Base-by-base conservation (phyloP, 2,888 invertebrate species). In the Thecocarcelia acutangulata region DNA sequence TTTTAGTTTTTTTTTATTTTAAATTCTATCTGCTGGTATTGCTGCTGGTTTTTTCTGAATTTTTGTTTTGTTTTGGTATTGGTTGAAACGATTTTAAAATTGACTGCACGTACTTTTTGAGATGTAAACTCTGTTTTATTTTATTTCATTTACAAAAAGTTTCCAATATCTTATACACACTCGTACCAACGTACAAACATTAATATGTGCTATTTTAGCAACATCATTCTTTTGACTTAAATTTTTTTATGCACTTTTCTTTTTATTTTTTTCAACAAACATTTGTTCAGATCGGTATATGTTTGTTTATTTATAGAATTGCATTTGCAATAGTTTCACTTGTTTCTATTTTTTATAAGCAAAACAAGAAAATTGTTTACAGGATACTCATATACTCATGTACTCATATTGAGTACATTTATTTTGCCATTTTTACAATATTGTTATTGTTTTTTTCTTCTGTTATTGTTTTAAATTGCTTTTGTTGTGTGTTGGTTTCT, bases 31-130 rank as follows among this genome's bases (percentile, higher is more conserved):
- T 70, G 48, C 40, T 58, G 15, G 2, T 33, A 17, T 13, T 54
- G 21, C 44, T 56, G 48, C 17, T 61, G 54, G 21, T 44, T 56
- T 46, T 63, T 13, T 59, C 50, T 56, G n/a, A n/a, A n/a, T 9
- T 33, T 33, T 33, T 33, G 33, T 33, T 33, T 33, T 33, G 33
- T 33, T 52, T 42, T 59, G 73, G 61, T 78, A 44, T 77, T 19
- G 81, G 50, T 73, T 68, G 61, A 73, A 81, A 77, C 78, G 69
- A 81, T 81, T 84, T 84, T 84, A 84, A 80, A 80, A 84, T 83
- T 84, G 77, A 80, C 73, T 84, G 83, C 84, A 84, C 84, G 84
- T 84, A 83, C 76, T 64, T 70, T 70, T 69, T 70, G 78, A 82
- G 70, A 78, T 78, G 82, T 78, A 82, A 82, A 82, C 78, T 82